phyloP scores from a whole-genome alignment of 1,140 invertebrate genomes.

The Hormaphis cornu region DNA sequence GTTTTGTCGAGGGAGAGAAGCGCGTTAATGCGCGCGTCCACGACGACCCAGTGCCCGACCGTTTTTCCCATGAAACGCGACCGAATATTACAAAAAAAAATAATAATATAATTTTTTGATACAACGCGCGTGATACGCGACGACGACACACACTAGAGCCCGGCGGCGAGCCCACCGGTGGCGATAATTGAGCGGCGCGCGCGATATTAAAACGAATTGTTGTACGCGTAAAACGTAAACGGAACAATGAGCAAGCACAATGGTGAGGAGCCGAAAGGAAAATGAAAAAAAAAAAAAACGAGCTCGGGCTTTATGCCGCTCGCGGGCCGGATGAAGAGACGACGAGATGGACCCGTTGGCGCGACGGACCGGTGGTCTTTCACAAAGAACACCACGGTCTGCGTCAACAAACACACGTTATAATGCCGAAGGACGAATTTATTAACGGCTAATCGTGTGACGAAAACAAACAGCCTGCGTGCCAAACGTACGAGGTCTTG shows the following conservation, averaged over 20 bases:
- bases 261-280: not conserved
- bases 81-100: no score
- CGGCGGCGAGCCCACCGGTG: conserved; percentile 3
- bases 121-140: not conserved
- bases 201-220: conserved; percentile 27
- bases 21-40: not conserved
- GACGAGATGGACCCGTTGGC: conserved; percentile 25
- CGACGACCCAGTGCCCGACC: conserved; percentile 8
- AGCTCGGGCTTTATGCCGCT: conserved; percentile 11
- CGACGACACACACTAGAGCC: no score
- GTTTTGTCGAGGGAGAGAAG: no score
- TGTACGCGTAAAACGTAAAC: conserved; percentile 11
- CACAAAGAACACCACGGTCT: not conserved
- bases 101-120: no score
- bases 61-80: conserved; percentile 20
- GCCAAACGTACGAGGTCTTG: no score
- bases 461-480: no score
- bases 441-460: no score
- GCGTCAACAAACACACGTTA: no score
- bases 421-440: no score
- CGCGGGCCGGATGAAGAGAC: conserved; percentile 27
- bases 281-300: not conserved
- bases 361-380: conserved; percentile 31
- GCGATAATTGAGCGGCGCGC: conserved; percentile 31
- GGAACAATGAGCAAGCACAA: conserved; percentile 30